phyloP scores from a whole-genome alignment of 1,140 invertebrate species.

The Drosophila pectinifera region DNA sequence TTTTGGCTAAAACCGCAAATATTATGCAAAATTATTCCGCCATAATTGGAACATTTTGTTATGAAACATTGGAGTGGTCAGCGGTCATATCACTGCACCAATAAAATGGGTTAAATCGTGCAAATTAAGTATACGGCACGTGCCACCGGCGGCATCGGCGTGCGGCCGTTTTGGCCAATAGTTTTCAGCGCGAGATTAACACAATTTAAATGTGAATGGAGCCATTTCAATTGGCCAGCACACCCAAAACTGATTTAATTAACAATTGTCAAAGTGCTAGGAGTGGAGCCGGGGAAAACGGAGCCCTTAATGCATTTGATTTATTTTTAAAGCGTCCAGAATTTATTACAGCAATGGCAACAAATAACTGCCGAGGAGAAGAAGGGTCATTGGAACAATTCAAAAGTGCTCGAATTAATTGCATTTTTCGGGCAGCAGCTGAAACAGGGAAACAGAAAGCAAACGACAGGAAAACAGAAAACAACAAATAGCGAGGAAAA shows the following conservation, averaged over 20 bases:
- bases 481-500: slow-evolving; percentile 11
- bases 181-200: slow-evolving; percentile 22
- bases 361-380: slow-evolving; percentile 39
- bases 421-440: slow-evolving; percentile 57
- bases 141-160: slow-evolving; percentile 4
- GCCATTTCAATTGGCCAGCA: slow-evolving; percentile 29
- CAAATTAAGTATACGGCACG: slow-evolving; percentile 52
- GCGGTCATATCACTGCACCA: slow-evolving; percentile 12
- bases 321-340: slow-evolving; percentile 58
- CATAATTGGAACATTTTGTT: slow-evolving; percentile 1
- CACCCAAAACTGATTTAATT: slow-evolving; percentile 59
- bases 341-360: slow-evolving; percentile 64
- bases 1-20: not conserved
- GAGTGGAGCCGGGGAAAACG: not conserved
- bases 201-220: slow-evolving; percentile 19
- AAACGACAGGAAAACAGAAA: slow-evolving; percentile 30
- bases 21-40: slow-evolving; percentile 8
- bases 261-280: slow-evolving; percentile 40
- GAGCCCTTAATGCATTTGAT: slow-evolving; percentile 64
- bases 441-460: slow-evolving; percentile 35
- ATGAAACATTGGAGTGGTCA: slow-evolving; percentile 12
- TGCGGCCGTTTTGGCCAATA: slow-evolving; percentile 6
- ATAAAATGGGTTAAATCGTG: slow-evolving; percentile 11
- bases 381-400: slow-evolving; percentile 59
- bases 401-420: slow-evolving; percentile 79